These are phyloP conservation scores for Agrypnia vestita DNA, from an alignment of 1,140 invertebrate species.

Conservation along the genomic window DNA sequence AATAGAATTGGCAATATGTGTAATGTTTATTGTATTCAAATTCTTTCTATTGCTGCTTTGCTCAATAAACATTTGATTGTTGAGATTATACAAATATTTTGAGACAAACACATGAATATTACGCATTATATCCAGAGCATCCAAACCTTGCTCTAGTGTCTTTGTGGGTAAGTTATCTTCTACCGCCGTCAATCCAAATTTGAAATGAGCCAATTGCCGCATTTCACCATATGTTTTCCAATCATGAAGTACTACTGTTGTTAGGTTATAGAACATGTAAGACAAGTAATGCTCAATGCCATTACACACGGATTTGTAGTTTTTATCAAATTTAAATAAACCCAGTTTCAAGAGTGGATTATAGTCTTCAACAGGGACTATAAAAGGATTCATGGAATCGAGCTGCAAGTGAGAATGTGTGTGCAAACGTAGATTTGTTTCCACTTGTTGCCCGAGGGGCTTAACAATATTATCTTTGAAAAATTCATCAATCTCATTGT, in stretches of 20 bases:
- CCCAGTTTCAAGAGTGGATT: constrained; percentile 73
- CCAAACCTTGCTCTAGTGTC: constrained; percentile 97
- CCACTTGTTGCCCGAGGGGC: constrained; percentile 88
- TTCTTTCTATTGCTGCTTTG: constrained; percentile 93
- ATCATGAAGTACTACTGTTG: constrained; percentile 96
- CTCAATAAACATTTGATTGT: constrained; percentile 98
- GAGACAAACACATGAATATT: constrained; percentile 97
- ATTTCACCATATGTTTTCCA: constrained; percentile 98
- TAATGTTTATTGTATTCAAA: constrained; percentile 96
- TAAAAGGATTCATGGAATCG: constrained; percentile 85
- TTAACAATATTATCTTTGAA: constrained; percentile 76
- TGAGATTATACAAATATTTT: constrained; percentile 96
- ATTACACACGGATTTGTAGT: constrained; percentile 69
- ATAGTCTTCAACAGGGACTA: constrained; percentile 69
- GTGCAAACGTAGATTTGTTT: constrained; percentile 91
- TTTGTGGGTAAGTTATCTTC: constrained; percentile 96
- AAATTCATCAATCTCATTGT: constrained; percentile 64
- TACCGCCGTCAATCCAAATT: constrained; percentile 86
- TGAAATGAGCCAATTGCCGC: constrained; percentile 91
- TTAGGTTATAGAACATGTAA: constrained; percentile 97
- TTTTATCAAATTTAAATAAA: constrained; percentile 68
- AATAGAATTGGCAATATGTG: constrained; percentile 97
- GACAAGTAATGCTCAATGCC: constrained; percentile 94
- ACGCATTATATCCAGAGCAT: constrained; percentile 97
- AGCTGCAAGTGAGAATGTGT: constrained; percentile 93